These are phyloP conservation scores for Calliopsis andreniformis DNA, from an alignment of 1,140 invertebrate species.

Conservation along the genomic window DNA sequence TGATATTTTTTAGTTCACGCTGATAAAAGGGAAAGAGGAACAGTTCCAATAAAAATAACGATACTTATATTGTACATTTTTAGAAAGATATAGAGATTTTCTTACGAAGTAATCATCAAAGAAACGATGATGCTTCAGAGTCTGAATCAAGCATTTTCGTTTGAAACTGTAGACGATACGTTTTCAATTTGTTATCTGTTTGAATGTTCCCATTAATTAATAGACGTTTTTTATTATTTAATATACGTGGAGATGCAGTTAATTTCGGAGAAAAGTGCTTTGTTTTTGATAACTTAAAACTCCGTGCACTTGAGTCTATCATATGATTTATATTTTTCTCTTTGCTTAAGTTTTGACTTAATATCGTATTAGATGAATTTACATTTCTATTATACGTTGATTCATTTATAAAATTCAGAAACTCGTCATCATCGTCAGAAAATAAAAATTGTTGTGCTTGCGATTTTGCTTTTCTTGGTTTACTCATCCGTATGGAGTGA, in stretches of 20 bases:
- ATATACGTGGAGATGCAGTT: background rate
- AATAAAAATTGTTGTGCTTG: background rate
- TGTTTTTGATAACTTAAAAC: background rate
- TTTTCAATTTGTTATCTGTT: background rate
- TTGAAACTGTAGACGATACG: background rate
- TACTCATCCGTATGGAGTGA: no score
- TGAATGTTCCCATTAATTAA: background rate
- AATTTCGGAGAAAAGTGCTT: background rate
- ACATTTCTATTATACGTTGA: no score
- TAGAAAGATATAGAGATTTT: no score
- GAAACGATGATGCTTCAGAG: background rate
- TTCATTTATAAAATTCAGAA: constrained; percentile 2
- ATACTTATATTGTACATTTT: no score
- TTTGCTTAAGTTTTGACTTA: no score
- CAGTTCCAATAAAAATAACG: no score
- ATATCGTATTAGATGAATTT: no score
- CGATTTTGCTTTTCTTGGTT: no score
- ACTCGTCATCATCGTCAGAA: background rate
- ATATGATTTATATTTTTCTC: no score
- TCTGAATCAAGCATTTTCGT: constrained; percentile 36
- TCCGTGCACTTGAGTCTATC: background rate
- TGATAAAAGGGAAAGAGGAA: no score
- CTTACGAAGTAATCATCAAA: background rate
- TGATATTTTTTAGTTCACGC: no score
- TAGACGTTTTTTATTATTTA: no score